Evolutionary conservation across 2,888 invertebrate species (phyloP), one percentile per base, ranked within the genome.

Genomic region (Pyrocoelia pectoralis): DNA sequence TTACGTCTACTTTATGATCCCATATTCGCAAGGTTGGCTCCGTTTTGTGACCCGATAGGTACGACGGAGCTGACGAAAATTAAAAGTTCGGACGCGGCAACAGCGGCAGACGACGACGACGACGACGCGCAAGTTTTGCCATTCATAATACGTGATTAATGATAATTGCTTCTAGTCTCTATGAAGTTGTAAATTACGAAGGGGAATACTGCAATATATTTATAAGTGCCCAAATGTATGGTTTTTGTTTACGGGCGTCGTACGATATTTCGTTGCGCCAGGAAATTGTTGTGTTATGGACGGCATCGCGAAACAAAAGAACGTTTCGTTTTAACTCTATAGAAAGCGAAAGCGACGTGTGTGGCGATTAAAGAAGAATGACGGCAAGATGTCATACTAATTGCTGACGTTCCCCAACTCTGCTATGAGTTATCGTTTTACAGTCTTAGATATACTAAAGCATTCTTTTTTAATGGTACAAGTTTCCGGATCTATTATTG

Each of bases 131-230:
- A 79, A 80, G 78, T 79, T 80, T 79, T 74, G 76, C 79, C 77
- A 79, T 80, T 79, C 79, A 79, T 80, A 80, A 79, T 77, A 72
- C 74, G 76, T 79, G 80, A 80, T 80, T 79, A 79, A 80, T 80
- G 80, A 77, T 80, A 80, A 80, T 80, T 79, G 78, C 77, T 68
- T n/a, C 73, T 73, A 60, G 56, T 72, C 74, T 74, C 72, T 76
- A 78, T 77, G 75, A 75, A 78, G 78, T 78, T 77, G 77, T 78
- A 77, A 78, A 78, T 77, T 76, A 73, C 72, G 62, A 67, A 46
- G 46, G 70, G 72, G 70, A 67, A 69, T 71, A 70, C 68, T 40
- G 51, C 68, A 65, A 70, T 70, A 68, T 68, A 70, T 71, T 70
- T 71, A 70, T 71, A 70, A 65, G 68, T 68, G 63, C 65, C 51